Conservation (phyloP, 2,113 vertebrate species). For the Prinia subflava region DNA sequence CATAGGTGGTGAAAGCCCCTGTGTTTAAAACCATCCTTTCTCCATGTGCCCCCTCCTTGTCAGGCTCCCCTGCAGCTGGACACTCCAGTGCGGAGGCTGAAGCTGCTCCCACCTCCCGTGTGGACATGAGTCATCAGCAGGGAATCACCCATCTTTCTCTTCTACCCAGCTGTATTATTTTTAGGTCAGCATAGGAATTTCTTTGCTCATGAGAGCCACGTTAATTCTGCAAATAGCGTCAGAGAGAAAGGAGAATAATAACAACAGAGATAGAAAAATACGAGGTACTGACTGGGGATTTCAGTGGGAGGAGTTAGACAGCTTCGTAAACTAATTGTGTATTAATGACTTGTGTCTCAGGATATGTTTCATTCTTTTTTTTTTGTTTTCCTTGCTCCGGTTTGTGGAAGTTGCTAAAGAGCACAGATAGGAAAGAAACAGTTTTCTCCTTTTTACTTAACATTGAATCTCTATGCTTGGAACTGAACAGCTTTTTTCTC, state of each 20-base stretch:
- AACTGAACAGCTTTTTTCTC: not conserved
- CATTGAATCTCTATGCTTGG: not conserved
- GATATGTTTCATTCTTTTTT: not conserved
- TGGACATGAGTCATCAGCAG: not conserved
- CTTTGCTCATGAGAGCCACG: not conserved
- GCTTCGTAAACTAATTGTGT: not conserved
- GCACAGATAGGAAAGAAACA: not conserved
- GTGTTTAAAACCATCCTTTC: not conserved
- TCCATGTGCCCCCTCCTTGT: not conserved
- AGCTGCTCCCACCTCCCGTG: not conserved
- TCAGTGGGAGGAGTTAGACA: not conserved
- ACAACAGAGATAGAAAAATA: not conserved
- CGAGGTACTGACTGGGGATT: rapidly evolving
- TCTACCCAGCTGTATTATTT: not conserved
- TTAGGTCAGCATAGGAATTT: not conserved
- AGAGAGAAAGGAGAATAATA: not conserved
- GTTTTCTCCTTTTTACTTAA: not conserved
- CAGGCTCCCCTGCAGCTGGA: not conserved
- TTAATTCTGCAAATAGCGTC: not conserved
- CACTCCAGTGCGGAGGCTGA: not conserved
- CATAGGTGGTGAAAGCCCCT: not conserved
- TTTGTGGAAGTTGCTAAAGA: not conserved
- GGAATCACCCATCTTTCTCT: not conserved
- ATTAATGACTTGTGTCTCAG: not conserved
- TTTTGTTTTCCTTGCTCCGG: constrained; percentile 1